A percentile compares a stretch with the other conserved stretches of the same genome.
Evolutionary conservation across 35 echinoderm and acorn worm species (phyloP).

Genomic region (Patiria miniata): DNA sequence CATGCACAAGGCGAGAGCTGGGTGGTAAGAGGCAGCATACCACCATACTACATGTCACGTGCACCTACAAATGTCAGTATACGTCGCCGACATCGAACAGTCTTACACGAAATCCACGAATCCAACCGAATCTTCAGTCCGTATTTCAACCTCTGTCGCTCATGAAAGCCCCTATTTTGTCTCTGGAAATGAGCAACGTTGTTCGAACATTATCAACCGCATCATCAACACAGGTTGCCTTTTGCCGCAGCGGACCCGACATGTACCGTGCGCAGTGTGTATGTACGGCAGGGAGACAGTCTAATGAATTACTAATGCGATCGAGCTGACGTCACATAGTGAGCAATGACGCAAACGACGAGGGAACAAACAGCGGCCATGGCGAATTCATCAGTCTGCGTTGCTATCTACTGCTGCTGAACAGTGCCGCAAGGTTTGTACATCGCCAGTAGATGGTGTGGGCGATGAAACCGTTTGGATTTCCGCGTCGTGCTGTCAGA

Average conservation of each 20-base stretch:
- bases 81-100: not conserved
- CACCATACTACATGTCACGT: slow-evolving; percentile 27
- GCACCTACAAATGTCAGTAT: slow-evolving; percentile 1
- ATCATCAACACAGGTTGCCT: not conserved
- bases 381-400: not conserved
- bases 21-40: slow-evolving; percentile 5
- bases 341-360: slow-evolving; percentile 15
- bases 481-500: too few species aligned
- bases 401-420: slow-evolving; percentile 20
- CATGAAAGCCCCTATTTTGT: slow-evolving; percentile 7
- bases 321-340: slow-evolving; percentile 16
- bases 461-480: not conserved
- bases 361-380: slow-evolving; percentile 10
- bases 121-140: not conserved
- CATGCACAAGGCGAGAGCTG: slow-evolving; percentile 20
- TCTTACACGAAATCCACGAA: not conserved
- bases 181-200: not conserved
- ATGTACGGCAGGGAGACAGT: slow-evolving; percentile 1
- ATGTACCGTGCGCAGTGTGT: not conserved
- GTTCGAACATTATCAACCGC: too few species aligned
- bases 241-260: not conserved
- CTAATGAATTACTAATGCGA: slow-evolving; percentile 17
- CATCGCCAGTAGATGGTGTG: not conserved
- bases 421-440: not conserved
- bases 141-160: not conserved